These are phyloP conservation scores for Paracyclopina nana DNA, from an alignment of 1,140 invertebrate species.

Conservation along the genomic window DNA sequence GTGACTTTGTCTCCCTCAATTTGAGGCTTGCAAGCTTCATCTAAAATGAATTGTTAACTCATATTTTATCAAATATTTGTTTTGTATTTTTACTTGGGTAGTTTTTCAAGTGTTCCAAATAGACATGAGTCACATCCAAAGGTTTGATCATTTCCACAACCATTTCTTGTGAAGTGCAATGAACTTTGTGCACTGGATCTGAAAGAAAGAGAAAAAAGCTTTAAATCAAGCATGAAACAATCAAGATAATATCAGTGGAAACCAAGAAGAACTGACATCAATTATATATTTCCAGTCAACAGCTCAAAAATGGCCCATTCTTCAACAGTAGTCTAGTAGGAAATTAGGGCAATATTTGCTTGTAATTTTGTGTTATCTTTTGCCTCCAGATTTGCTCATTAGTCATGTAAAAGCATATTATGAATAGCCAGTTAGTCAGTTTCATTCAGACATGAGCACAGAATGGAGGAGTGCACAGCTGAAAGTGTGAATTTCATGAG, in stretches of 20 bases:
- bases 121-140: background rate
- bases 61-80: background rate
- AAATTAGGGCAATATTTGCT: background rate
- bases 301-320: background rate
- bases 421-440: no score
- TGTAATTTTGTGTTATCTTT: background rate
- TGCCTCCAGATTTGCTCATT: no score
- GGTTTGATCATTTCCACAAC: background rate
- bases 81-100: background rate
- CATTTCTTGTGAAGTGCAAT: background rate
- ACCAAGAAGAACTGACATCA: background rate
- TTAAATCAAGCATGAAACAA: background rate
- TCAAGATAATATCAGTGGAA: background rate
- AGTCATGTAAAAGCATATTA: no score
- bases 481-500: no score
- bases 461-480: no score
- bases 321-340: background rate
- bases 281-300: background rate
- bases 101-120: background rate
- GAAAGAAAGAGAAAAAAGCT: background rate
- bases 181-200: conserved; percentile 2
- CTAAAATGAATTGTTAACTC: background rate
- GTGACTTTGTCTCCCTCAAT: conserved; percentile 13
- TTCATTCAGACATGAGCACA: no score
- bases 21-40: conserved; percentile 5